Conservation (phyloP, 2,797 vertebrate genomes). For the Meriones psammophilus region DNA sequence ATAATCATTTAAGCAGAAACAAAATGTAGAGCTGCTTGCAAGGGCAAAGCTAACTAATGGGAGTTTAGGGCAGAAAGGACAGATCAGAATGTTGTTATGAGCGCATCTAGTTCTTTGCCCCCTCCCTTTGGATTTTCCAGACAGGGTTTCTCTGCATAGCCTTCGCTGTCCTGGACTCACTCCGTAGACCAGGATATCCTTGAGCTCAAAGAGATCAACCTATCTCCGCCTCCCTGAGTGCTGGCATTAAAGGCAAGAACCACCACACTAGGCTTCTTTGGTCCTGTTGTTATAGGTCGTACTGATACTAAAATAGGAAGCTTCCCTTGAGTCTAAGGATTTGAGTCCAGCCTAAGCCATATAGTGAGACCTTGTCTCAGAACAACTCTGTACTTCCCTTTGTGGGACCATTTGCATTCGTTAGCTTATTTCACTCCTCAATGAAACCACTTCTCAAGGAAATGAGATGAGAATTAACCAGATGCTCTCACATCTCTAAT, state of each 20-base stretch:
- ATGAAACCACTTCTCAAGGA: slow-evolving; percentile 33
- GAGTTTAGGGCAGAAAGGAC: background rate
- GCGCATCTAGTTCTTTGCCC: background rate
- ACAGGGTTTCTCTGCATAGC: too few species aligned
- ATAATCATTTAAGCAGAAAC: background rate
- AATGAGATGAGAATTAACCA: slow-evolving; percentile 49
- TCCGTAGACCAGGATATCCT: too few species aligned
- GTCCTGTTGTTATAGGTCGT: slow-evolving; percentile 8
- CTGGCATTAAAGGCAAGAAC: too few species aligned
- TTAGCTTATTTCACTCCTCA: slow-evolving; percentile 46
- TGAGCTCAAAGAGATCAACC: too few species aligned
- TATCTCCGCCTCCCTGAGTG: too few species aligned
- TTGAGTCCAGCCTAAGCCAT: background rate
- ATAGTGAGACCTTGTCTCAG: background rate
- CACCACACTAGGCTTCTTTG: background rate
- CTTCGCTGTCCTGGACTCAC: too few species aligned
- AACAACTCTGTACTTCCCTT: slow-evolving; percentile 18
- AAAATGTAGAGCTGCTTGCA: background rate
- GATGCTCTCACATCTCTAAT: background rate
- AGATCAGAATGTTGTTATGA: slow-evolving; percentile 13
- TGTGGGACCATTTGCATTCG: background rate
- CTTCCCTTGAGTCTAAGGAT: background rate
- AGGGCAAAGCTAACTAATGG: background rate
- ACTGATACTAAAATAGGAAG: background rate
- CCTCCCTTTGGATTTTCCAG: too few species aligned